Conservation (phyloP, 2,888 invertebrate species). For the Cerceris rybyensis region DNA sequence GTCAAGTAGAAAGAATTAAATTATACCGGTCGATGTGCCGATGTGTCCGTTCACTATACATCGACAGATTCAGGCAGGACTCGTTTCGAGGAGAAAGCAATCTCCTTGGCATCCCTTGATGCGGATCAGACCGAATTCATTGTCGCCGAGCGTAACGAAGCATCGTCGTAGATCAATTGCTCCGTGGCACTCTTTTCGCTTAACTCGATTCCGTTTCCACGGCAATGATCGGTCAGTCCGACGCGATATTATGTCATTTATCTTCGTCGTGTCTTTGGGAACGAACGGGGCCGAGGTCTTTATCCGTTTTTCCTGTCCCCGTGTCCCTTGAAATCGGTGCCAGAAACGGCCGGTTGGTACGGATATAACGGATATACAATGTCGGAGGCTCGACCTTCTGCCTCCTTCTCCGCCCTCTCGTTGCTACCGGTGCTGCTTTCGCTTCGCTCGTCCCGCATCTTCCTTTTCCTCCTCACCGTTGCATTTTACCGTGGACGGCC, state of each 20-base stretch:
- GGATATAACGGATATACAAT: constrained; percentile 53
- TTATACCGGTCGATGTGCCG: constrained; percentile 28
- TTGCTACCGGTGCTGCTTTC: neutral
- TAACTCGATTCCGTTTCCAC: constrained; percentile 76
- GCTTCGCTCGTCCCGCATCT: neutral
- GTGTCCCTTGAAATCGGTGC: constrained; percentile 31
- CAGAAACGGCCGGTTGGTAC: constrained; percentile 57
- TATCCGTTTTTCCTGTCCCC: constrained; percentile 64
- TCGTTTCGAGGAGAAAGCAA: constrained; percentile 63
- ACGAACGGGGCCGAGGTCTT: constrained; percentile 53
- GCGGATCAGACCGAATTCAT: constrained; percentile 73
- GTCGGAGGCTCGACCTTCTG: constrained; percentile 27
- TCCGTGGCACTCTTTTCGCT: constrained; percentile 69
- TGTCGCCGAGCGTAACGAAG: constrained; percentile 73
- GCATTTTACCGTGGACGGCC: constrained; percentile 39
- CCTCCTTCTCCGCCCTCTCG: constrained; percentile 34
- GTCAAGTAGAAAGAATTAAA: constrained; percentile 57
- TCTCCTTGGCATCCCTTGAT: constrained; percentile 68
- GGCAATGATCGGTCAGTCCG: constrained; percentile 75
- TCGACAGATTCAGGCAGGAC: neutral
- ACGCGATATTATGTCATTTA: constrained; percentile 80
- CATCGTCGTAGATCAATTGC: constrained; percentile 74
- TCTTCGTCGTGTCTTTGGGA: constrained; percentile 74
- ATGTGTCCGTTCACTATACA: neutral
- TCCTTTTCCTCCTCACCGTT: constrained; percentile 10